A percentile compares a stretch with the other conserved stretches of the same genome.
Evolutionary conservation across 2,888 invertebrate genomes (phyloP).

Genomic region (Ormyrus thymus): DNA sequence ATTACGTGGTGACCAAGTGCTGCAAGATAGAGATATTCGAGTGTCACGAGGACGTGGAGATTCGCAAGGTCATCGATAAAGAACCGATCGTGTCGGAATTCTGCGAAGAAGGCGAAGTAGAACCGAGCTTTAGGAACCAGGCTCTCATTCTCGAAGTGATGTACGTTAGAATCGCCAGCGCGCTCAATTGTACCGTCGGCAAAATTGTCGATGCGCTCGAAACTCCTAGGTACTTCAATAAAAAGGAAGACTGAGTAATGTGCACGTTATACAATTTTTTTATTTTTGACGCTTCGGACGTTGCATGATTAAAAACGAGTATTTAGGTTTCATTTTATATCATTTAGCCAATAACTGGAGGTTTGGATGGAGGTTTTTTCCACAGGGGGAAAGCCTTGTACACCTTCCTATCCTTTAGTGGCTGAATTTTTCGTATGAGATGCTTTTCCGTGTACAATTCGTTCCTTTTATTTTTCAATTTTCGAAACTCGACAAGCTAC

Average conservation of each 20-base stretch:
- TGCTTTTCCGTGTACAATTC: conserved; percentile 4
- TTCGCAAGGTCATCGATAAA: background rate
- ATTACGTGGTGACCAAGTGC: conserved; percentile 45
- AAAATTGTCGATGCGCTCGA: conserved; percentile 59
- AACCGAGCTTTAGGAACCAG: background rate
- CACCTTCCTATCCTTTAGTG: conserved; percentile 59
- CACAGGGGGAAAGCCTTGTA: conserved; percentile 53
- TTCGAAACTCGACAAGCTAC: conserved; percentile 65
- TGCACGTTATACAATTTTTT: background rate
- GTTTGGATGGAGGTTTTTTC: too few species aligned
- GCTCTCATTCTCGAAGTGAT: conserved; percentile 59
- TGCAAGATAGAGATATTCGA: background rate
- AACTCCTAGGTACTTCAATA: conserved; percentile 60
- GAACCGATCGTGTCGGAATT: too few species aligned
- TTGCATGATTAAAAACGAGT: too few species aligned
- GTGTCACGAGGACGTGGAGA: background rate
- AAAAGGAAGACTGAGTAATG: background rate
- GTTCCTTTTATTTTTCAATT: conserved; percentile 58
- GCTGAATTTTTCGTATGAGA: conserved; percentile 53
- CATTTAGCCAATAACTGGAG: background rate
- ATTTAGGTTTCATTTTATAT: conserved; percentile 18
- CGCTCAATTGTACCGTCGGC: conserved; percentile 59
- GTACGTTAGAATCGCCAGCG: conserved; percentile 60
- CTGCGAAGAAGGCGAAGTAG: background rate
- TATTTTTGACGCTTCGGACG: background rate